Evolutionary conservation across 2,113 vertebrate species (phyloP).

Genomic region (Alligator mississippiensis): DNA sequence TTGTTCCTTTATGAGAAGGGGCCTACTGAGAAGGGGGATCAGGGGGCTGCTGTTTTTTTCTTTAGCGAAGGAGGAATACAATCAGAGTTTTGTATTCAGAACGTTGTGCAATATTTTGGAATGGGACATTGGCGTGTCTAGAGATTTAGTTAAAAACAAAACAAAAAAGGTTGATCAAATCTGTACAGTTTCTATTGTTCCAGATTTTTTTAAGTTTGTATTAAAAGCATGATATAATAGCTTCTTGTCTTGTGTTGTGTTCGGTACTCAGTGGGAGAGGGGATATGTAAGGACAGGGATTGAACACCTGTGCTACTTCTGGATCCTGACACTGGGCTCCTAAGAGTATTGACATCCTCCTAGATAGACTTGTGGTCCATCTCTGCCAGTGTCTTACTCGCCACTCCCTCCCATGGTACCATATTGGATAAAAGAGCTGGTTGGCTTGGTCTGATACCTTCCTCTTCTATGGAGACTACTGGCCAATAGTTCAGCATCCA

Average conservation of each 20-base stretch:
- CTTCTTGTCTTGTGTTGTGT: neutral
- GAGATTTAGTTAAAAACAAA: constrained; percentile 85
- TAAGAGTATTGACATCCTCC: neutral
- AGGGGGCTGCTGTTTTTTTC: constrained; percentile 62
- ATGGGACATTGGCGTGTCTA: constrained; percentile 82
- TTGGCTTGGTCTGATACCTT: fast-evolving
- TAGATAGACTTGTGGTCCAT: neutral
- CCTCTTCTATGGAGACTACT: fast-evolving
- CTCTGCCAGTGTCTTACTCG: fast-evolving
- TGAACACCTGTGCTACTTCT: fast-evolving
- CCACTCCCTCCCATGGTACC: fast-evolving
- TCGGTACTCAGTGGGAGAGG: neutral
- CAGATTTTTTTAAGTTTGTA: constrained; percentile 92
- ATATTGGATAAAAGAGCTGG: fast-evolving
- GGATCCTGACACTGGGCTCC: neutral
- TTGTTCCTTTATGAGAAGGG: constrained; percentile 51
- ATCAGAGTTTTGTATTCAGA: constrained; percentile 87
- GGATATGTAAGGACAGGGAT: neutral
- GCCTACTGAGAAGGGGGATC: constrained; percentile 57
- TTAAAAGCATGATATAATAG: constrained; percentile 90
- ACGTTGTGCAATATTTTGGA: constrained; percentile 90
- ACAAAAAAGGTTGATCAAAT: constrained; percentile 83
- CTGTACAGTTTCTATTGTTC: constrained; percentile 92
- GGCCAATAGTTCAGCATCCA: fast-evolving
- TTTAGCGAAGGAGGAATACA: constrained; percentile 83